A percentile compares a stretch with the other conserved stretches of the same genome.
Evolutionary conservation across 2,888 invertebrate species (phyloP).

Genomic region (Monochamus alternatus): DNA sequence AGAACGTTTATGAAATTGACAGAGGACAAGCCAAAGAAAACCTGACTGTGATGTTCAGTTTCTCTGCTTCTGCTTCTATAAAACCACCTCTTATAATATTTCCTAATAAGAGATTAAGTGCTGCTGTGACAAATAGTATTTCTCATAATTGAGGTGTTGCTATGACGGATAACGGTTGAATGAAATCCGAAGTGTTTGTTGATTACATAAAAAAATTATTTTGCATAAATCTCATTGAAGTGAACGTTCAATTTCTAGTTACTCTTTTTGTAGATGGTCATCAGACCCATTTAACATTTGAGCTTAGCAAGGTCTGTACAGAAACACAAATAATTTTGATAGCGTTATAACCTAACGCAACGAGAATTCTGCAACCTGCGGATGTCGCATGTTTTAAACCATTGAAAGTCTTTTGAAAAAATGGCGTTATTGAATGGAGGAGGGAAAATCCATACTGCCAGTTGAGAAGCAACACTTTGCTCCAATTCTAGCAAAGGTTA

Average conservation of each 20-base stretch:
- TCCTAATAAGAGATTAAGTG: constrained; percentile 38
- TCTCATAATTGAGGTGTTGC: constrained; percentile 42
- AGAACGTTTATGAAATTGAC: constrained; percentile 48
- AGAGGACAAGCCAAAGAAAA: constrained; percentile 43
- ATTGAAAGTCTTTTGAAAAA: constrained; percentile 25
- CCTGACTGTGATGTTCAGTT: constrained; percentile 47
- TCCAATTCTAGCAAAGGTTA: too few relatives aligned
- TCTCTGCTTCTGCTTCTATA: constrained; percentile 39
- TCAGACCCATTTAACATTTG: constrained; percentile 25
- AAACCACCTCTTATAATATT: constrained; percentile 41
- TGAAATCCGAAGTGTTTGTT: constrained; percentile 26
- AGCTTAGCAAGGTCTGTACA: not conserved
- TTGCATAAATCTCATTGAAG: constrained; percentile 15
- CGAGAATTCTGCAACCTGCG: constrained; percentile 6
- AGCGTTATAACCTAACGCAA: constrained; percentile 5
- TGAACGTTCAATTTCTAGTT: constrained; percentile 30
- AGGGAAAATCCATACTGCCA: constrained; percentile 18
- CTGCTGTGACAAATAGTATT: constrained; percentile 25
- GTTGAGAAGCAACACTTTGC: constrained; percentile 13
- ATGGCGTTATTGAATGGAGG: constrained; percentile 16
- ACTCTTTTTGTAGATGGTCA: constrained; percentile 37
- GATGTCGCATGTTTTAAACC: constrained; percentile 19
- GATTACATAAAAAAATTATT: constrained; percentile 7
- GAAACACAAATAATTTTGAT: constrained; percentile 4
- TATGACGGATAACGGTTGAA: constrained; percentile 37